phyloP scores from a whole-genome alignment of 1,140 invertebrate genomes.

The Diuraphis noxia region DNA sequence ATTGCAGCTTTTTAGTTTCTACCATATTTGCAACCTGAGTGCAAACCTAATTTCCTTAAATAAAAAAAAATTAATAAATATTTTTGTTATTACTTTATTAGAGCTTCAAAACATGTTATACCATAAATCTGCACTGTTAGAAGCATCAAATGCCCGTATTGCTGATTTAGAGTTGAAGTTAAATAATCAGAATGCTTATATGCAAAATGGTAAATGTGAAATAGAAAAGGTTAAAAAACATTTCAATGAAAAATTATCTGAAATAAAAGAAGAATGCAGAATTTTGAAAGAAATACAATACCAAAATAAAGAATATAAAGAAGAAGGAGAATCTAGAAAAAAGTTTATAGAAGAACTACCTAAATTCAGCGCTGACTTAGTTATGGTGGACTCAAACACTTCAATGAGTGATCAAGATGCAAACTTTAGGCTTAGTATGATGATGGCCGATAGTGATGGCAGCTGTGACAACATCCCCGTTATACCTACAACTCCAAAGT shows the following conservation, averaged over 20 bases:
- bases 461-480: background rate
- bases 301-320: background rate
- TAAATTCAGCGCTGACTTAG: slow-evolving; percentile 13
- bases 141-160: slow-evolving; percentile 62
- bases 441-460: background rate
- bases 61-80: background rate
- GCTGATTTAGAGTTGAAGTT: slow-evolving; percentile 63
- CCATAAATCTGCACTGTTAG: slow-evolving; percentile 58
- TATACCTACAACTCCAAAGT: slow-evolving; percentile 27
- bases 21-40: background rate
- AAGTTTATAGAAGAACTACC: slow-evolving; percentile 2
- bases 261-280: slow-evolving; percentile 56
- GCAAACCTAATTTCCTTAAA: background rate
- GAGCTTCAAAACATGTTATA: slow-evolving; percentile 55
- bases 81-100: slow-evolving; percentile 13
- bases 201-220: slow-evolving; percentile 61
- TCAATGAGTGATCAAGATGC: slow-evolving; percentile 12
- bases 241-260: slow-evolving; percentile 63
- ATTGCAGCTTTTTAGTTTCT: too few relatives aligned
- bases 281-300: slow-evolving; percentile 31
- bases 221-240: slow-evolving; percentile 64
- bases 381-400: slow-evolving; percentile 5
- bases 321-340: slow-evolving; percentile 21
- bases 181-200: slow-evolving; percentile 62
- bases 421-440: slow-evolving; percentile 36